Base-by-base conservation (phyloP, 2,888 invertebrate species). In the Cloeon dipterum region DNA sequence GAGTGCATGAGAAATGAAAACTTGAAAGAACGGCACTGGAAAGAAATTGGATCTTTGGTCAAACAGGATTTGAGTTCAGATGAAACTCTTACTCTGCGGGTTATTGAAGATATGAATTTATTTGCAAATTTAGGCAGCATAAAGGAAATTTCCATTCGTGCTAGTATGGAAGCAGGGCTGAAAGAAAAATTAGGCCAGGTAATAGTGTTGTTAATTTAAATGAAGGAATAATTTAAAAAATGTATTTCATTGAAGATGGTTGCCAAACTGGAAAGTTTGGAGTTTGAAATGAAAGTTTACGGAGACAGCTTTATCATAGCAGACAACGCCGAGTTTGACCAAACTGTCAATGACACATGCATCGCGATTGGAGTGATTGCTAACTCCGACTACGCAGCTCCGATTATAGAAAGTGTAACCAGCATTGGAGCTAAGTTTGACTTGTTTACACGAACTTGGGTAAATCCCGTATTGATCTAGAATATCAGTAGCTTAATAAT, bases 281-380 rank as follows among this genome's bases (percentile, higher is more conserved):
- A 86, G 50, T 75, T 88, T 45, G 63, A 70, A 2, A 72, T 88
- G 1, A 52, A 81, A 1, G 61, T 68, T 0, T 78, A 88, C 56
- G 81, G 79, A 48, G 85, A 88, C 44, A 60, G 71, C 0, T 88
- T 64, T 48, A 72, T 89, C 21, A 57, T 89, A 37, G 88, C 85
- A 3, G 75, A 78, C 0, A 62, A 81, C 2, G 89, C 89, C 46
- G 88, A 89, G 45, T 61, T 89, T 20, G 85, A 83, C 54, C 63
- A 71, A 1, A 63, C 74, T 3, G 54, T 85, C 3, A 89, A 89
- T 50, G 89, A 89, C 51, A 77, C 79, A 47, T 78, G 74, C 52
- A 85, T 89, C 37, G 77, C 77, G 49, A 66, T 89, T 26, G 73
- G 75, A 45, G 89, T 88, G 0, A 85, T 91, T 34, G 70, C 78